These are phyloP conservation scores for Momotus momota DNA, from an alignment of 2,797 vertebrate species.

Conservation along the genomic window DNA sequence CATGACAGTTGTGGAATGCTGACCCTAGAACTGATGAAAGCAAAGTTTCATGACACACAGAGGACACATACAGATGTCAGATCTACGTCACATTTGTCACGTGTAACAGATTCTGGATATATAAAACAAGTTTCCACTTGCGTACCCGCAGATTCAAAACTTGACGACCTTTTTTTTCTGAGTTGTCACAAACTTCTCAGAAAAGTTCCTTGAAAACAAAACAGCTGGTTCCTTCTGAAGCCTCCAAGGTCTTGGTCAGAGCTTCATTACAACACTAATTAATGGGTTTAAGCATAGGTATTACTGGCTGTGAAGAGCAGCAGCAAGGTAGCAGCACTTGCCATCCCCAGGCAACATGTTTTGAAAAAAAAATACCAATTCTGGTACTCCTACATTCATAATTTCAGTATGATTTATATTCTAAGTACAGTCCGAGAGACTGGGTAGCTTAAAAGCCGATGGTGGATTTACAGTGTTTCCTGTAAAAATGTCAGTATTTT, in stretches of 20 bases:
- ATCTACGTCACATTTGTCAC: neutral
- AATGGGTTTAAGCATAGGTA: neutral
- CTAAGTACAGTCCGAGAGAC: neutral
- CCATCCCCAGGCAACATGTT: neutral
- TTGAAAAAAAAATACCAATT: neutral
- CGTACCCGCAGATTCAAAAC: neutral
- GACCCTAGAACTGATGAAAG: neutral
- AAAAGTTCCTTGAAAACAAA: neutral
- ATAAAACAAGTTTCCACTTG: neutral
- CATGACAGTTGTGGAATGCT: neutral
- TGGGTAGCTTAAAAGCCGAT: neutral
- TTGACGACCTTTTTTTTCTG: neutral
- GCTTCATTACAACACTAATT: neutral
- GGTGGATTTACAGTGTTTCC: neutral
- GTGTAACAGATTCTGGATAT: neutral
- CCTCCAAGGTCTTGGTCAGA: neutral
- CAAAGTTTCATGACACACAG: neutral
- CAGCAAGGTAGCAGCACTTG: neutral
- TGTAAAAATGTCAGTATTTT: neutral
- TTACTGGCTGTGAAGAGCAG: neutral
- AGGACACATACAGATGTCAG: neutral
- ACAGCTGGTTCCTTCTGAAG: neutral
- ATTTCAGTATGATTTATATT: neutral
- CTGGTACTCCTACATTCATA: neutral
- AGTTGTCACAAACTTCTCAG: neutral